Conservation (phyloP, 35 echinoderm and acorn worm species). For the Ophiothrix spiculata region DNA sequence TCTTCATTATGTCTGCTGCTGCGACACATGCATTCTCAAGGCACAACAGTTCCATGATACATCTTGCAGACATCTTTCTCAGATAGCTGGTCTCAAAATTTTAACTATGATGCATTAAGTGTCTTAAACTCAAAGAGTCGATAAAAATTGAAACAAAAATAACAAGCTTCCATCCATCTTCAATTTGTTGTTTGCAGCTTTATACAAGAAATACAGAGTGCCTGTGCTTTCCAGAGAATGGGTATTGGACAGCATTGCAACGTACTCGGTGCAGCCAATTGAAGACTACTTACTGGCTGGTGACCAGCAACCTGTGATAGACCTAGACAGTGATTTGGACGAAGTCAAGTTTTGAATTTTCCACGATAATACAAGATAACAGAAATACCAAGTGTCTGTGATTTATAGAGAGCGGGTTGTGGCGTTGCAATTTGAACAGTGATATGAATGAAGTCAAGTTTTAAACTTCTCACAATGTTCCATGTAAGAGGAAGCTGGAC, state of each 20-base stretch:
- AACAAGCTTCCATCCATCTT: background rate
- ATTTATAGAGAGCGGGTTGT: too few relatives aligned
- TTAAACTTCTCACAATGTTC: too few relatives aligned
- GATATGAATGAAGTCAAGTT: too few relatives aligned
- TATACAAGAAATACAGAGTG: conserved; percentile 63
- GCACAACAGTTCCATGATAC: background rate
- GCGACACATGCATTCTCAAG: background rate
- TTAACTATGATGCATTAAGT: background rate
- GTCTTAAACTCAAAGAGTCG: background rate
- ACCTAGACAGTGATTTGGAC: conserved; percentile 34
- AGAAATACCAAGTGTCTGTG: too few relatives aligned
- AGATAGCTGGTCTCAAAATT: too few relatives aligned
- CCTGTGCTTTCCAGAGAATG: conserved; percentile 77
- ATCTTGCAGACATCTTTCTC: background rate
- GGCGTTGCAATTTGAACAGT: too few relatives aligned
- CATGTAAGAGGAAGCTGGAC: too few relatives aligned
- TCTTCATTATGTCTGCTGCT: background rate
- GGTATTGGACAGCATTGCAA: conserved; percentile 79
- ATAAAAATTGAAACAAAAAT: background rate
- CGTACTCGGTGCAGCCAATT: conserved; percentile 62
- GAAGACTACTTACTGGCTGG: conserved; percentile 67
- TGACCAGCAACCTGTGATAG: conserved; percentile 48
- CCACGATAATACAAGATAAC: too few relatives aligned
- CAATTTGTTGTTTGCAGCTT: conserved; percentile 51
- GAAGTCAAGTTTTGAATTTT: background rate